A percentile compares a stretch with the other conserved stretches of the same genome.
Conservation (phyloP, 2,797 vertebrate genomes). For the Sebastes itinus region DNA sequence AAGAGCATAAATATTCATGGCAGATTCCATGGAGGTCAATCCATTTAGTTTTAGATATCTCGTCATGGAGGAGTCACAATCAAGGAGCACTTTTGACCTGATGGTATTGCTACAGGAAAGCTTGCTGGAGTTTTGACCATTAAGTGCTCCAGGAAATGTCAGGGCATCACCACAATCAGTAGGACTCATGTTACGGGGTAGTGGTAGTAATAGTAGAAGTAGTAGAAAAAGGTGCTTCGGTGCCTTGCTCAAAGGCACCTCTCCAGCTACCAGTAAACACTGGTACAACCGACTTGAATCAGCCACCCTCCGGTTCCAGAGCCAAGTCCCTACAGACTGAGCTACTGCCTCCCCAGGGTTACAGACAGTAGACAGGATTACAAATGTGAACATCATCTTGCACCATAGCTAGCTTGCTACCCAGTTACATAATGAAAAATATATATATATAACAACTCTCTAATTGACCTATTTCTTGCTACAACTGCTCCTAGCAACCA, state of each 20-base stretch:
- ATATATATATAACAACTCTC: too few species aligned
- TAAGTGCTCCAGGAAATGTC: not conserved
- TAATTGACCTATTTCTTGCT: too few species aligned
- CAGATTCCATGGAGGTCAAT: not conserved
- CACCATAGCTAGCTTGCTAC: not conserved
- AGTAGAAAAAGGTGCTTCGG: not conserved
- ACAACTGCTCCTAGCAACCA: too few species aligned
- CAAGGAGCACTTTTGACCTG: not conserved
- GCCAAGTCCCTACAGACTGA: too few species aligned
- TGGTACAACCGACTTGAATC: too few species aligned
- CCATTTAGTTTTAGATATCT: not conserved
- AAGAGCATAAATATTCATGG: not conserved
- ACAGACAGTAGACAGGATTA: not conserved
- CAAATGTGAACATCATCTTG: not conserved
- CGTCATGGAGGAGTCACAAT: not conserved
- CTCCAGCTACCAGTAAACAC: fast-evolving
- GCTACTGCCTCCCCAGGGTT: too few species aligned
- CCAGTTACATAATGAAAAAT: too few species aligned
- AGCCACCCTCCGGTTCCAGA: too few species aligned
- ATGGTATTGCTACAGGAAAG: not conserved
- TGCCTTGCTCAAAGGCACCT: not conserved
- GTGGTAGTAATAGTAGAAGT: too few species aligned
- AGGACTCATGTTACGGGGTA: not conserved
- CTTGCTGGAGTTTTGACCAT: not conserved
- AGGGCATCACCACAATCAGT: not conserved